phyloP scores from a whole-genome alignment of 2,888 invertebrate genomes.

The Labia minor region DNA sequence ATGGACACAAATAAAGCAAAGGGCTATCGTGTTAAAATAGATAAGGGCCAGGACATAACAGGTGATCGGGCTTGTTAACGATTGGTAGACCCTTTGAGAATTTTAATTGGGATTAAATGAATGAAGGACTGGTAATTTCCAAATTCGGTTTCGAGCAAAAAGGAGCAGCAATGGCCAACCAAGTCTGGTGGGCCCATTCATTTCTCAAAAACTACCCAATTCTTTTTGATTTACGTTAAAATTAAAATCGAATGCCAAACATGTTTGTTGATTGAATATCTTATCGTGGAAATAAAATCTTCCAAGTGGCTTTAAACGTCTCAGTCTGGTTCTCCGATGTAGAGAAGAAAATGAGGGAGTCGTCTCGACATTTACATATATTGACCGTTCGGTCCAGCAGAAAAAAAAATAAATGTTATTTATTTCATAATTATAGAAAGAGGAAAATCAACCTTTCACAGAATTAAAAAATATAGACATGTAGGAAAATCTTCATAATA shows the following conservation, averaged over 20 bases:
- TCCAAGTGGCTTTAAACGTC: not conserved
- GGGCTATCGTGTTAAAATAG: not conserved
- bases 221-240: not conserved
- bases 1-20: constrained; percentile 13
- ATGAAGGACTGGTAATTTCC: not conserved
- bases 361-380: not conserved
- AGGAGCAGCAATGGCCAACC: no score
- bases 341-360: not conserved
- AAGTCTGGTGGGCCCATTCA: no score
- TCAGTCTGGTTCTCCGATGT: not conserved
- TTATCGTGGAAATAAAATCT: not conserved
- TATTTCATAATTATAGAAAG: not conserved
- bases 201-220: not conserved
- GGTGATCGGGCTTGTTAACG: constrained; percentile 1
- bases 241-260: not conserved
- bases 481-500: not conserved
- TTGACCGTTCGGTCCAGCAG: not conserved
- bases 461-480: no score
- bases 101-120: not conserved
- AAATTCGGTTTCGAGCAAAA: not conserved
- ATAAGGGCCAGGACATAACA: not conserved
- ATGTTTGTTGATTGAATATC: constrained; percentile 7
- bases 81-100: not conserved
- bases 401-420: constrained; percentile 13
- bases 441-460: not conserved